Evolutionary conservation across 2,797 vertebrate genomes (phyloP).

Genomic region (Cirrhinus molitorella): DNA sequence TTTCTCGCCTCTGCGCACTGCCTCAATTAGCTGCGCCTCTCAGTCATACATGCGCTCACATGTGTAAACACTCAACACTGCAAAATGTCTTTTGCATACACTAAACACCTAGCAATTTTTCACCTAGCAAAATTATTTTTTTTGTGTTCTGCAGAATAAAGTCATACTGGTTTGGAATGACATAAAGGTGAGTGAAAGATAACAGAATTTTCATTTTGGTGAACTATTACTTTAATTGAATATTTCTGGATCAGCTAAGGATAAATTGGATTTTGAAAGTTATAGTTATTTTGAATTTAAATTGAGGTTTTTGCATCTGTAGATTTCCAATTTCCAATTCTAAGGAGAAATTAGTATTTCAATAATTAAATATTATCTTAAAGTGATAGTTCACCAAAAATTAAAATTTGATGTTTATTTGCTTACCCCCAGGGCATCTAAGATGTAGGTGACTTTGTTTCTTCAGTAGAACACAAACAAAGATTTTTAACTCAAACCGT

Average conservation of each 20-base stretch:
- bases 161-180: not conserved
- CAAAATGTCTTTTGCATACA: not conserved
- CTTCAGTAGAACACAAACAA: too few species aligned
- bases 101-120: too few species aligned
- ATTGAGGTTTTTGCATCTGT: not conserved
- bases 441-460: too few species aligned
- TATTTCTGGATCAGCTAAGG: not conserved
- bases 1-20: slow-evolving; percentile 33
- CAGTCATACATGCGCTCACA: slow-evolving; percentile 7
- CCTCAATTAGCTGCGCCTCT: slow-evolving; percentile 38
- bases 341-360: not conserved
- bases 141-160: not conserved
- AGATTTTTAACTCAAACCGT: too few species aligned
- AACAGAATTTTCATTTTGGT: not conserved
- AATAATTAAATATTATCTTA: slow-evolving; percentile 2
- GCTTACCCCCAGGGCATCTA: too few species aligned
- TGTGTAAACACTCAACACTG: slow-evolving; percentile 1
- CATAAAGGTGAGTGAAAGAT: not conserved
- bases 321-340: not conserved
- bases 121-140: too few species aligned
- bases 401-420: too few species aligned
- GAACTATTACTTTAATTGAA: not conserved
- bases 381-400: too few species aligned
- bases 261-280: not conserved
- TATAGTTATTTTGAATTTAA: not conserved